These are phyloP conservation scores for Archivesica marissinica DNA, from an alignment of 1,140 invertebrate species.

Conservation along the genomic window DNA sequence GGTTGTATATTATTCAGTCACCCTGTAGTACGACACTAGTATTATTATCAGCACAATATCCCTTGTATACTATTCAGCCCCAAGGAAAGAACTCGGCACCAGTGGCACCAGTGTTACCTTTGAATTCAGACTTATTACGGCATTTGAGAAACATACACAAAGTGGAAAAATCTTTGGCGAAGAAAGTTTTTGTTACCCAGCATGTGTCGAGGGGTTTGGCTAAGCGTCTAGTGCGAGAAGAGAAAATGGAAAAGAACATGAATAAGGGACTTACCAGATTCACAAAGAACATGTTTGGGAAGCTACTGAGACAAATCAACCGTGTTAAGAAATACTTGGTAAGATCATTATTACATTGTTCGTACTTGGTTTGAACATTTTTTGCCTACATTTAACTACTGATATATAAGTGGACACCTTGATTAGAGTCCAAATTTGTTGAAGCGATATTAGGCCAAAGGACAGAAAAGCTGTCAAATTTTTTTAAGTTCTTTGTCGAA, in stretches of 20 bases:
- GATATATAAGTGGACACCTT: not conserved
- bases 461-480: no score
- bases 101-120: not conserved
- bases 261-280: not conserved
- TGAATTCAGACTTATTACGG: not conserved
- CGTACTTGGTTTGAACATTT: not conserved
- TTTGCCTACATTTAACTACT: not conserved
- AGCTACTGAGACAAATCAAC: not conserved
- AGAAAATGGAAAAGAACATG: not conserved
- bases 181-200: not conserved
- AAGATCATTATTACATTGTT: not conserved
- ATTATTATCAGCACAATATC: no score
- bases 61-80: not conserved
- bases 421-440: not conserved
- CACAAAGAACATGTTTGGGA: not conserved
- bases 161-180: not conserved
- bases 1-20: no score
- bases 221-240: not conserved
- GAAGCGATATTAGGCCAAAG: not conserved
- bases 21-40: no score
- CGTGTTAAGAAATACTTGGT: not conserved
- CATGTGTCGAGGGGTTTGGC: not conserved
- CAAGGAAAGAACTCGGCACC: not conserved
- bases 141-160: not conserved
- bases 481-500: no score